phyloP scores from a whole-genome alignment of 2,888 invertebrate genomes.

The Drosophila lutescens region DNA sequence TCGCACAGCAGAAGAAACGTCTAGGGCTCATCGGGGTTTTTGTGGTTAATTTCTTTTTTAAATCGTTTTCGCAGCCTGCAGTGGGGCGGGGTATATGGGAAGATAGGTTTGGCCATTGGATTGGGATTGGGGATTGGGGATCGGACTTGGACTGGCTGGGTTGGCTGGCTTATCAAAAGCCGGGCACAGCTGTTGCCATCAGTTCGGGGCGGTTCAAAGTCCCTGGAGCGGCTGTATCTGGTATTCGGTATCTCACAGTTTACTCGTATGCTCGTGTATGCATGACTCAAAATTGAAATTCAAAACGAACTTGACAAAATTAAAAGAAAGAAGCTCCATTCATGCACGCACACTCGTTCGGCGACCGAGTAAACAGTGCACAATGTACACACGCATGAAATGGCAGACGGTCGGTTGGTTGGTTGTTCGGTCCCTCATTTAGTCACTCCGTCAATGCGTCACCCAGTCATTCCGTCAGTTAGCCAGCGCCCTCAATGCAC shows the following conservation, averaged over 20 bases:
- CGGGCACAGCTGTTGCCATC: slow-evolving; percentile 65
- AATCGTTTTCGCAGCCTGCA: slow-evolving; percentile 71
- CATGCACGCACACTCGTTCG: slow-evolving; percentile 71
- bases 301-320: slow-evolving; percentile 80
- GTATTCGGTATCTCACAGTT: slow-evolving; percentile 62
- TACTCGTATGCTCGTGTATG: slow-evolving; percentile 43
- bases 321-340: slow-evolving; percentile 81
- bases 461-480: slow-evolving; percentile 49
- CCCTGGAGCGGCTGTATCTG: slow-evolving; percentile 17
- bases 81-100: too few relatives aligned
- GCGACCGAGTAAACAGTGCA: slow-evolving; percentile 37
- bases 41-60: slow-evolving; percentile 79
- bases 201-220: slow-evolving; percentile 36
- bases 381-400: slow-evolving; percentile 66
- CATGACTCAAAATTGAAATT: slow-evolving; percentile 80
- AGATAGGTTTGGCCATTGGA: not conserved
- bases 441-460: slow-evolving; percentile 43
- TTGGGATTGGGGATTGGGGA: slow-evolving; percentile 1
- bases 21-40: slow-evolving; percentile 64
- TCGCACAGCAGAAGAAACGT: slow-evolving; percentile 62
- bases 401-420: slow-evolving; percentile 9
- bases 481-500: slow-evolving; percentile 78
- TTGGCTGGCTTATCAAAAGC: slow-evolving; percentile 61
- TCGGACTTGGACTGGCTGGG: slow-evolving; percentile 10
- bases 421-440: slow-evolving; percentile 47